These are phyloP conservation scores for Scolopax bukidnonensis DNA, from an alignment of 2,797 vertebrate species.

Conservation along the genomic window DNA sequence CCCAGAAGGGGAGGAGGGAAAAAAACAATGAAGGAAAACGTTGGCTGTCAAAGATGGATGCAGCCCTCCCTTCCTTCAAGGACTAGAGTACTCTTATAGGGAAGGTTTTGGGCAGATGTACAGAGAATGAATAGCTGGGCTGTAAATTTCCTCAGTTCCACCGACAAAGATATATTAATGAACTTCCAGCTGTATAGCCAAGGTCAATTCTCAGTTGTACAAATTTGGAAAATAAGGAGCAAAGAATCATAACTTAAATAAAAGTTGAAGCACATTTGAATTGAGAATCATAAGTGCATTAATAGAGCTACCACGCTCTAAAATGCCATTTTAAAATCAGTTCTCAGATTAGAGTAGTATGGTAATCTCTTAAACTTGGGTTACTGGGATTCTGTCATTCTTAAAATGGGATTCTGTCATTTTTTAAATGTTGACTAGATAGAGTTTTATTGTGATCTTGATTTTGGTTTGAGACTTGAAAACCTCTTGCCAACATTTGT, in stretches of 20 bases:
- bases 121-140: neutral
- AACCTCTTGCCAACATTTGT: neutral
- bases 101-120: neutral
- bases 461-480: neutral
- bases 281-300: neutral
- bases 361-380: neutral
- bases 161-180: neutral
- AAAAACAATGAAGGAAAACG: neutral
- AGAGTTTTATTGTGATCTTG: neutral
- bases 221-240: neutral
- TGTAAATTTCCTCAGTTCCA: neutral
- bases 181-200: neutral
- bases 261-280: neutral
- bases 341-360: neutral
- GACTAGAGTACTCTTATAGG: neutral
- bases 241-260: neutral
- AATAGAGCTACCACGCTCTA: neutral
- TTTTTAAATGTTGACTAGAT: neutral
- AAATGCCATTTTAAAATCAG: neutral
- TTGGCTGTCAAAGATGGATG: neutral
- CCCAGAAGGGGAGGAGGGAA: neutral
- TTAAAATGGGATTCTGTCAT: neutral
- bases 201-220: neutral
- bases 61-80: neutral
- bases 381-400: neutral